Conservation (phyloP, 2,888 invertebrate genomes). For the Heterodera filipjevi region DNA sequence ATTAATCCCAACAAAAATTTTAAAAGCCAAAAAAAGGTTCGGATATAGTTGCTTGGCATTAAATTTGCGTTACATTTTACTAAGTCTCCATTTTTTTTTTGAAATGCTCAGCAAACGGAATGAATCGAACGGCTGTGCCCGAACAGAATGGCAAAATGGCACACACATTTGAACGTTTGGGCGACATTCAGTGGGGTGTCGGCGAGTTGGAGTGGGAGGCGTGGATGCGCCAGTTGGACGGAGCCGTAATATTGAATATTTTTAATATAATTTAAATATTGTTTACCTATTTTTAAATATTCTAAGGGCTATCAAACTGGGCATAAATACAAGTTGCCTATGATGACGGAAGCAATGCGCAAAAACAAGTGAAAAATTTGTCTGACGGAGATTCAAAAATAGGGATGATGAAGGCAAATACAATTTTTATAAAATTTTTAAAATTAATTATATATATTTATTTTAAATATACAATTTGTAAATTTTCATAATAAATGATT, state of each 20-base stretch:
- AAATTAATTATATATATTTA: background rate
- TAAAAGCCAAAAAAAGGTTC: too few species aligned
- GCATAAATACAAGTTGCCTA: constrained; percentile 25
- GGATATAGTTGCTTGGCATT: too few species aligned
- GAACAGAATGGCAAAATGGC: constrained; percentile 26
- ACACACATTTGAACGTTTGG: constrained; percentile 27
- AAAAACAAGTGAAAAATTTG: constrained; percentile 15
- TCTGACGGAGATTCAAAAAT: too few species aligned
- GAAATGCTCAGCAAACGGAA: constrained; percentile 27
- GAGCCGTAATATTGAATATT: constrained; percentile 49
- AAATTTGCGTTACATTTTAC: background rate
- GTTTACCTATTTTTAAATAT: background rate
- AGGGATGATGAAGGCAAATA: too few species aligned
- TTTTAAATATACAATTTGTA: background rate
- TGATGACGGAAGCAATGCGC: constrained; percentile 6
- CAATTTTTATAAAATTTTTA: too few species aligned
- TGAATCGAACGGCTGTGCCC: constrained; percentile 29
- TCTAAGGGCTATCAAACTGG: constrained; percentile 29
- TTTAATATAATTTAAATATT: background rate
- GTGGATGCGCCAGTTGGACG: constrained; percentile 69
- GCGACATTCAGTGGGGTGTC: constrained; percentile 52
- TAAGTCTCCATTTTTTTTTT: background rate
- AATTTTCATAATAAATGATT: background rate
- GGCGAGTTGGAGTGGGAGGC: constrained; percentile 70
- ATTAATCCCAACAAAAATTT: too few species aligned